Percentiles rank a stretch among this genome's conserved stretches.
phyloP scores from a whole-genome alignment of 1,140 invertebrate species.

The Drosophila sucinea region DNA sequence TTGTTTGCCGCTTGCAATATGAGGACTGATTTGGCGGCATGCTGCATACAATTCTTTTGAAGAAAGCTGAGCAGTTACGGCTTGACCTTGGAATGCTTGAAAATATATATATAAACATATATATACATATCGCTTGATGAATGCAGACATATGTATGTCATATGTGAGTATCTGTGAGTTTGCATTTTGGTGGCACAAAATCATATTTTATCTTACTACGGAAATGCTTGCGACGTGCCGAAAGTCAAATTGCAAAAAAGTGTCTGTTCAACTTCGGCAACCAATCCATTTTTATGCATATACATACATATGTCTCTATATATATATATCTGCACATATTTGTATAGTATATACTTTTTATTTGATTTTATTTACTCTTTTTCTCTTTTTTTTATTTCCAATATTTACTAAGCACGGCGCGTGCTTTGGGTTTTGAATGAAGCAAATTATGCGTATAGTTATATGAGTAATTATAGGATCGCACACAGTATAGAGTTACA shows the following conservation, averaged over 20 bases:
- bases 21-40: slow-evolving; percentile 36
- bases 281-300: slow-evolving; percentile 32
- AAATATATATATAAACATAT: slow-evolving; percentile 21
- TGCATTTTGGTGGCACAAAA: slow-evolving; percentile 48
- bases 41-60: slow-evolving; percentile 60
- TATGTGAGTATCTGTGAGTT: slow-evolving; percentile 37
- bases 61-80: slow-evolving; percentile 36
- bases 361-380: slow-evolving; percentile 55
- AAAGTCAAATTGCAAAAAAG: slow-evolving; percentile 39
- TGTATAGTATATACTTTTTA: slow-evolving; percentile 41
- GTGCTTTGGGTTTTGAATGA: slow-evolving; percentile 71
- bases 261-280: slow-evolving; percentile 26
- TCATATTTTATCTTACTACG: slow-evolving; percentile 73
- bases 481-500: neutral
- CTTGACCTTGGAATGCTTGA: slow-evolving; percentile 56
- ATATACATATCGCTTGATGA: slow-evolving; percentile 9
- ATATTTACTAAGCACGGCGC: slow-evolving; percentile 69
- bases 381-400: slow-evolving; percentile 27
- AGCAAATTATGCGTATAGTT: slow-evolving; percentile 43
- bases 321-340: neutral
- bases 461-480: slow-evolving; percentile 3
- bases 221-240: slow-evolving; percentile 73
- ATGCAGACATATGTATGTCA: slow-evolving; percentile 44
- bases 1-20: slow-evolving; percentile 35
- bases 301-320: neutral